A percentile compares a stretch with the other conserved stretches of the same genome.
These are phyloP conservation scores for Apis florea DNA, from an alignment of 1,140 invertebrate genomes.

Conservation along the genomic window DNA sequence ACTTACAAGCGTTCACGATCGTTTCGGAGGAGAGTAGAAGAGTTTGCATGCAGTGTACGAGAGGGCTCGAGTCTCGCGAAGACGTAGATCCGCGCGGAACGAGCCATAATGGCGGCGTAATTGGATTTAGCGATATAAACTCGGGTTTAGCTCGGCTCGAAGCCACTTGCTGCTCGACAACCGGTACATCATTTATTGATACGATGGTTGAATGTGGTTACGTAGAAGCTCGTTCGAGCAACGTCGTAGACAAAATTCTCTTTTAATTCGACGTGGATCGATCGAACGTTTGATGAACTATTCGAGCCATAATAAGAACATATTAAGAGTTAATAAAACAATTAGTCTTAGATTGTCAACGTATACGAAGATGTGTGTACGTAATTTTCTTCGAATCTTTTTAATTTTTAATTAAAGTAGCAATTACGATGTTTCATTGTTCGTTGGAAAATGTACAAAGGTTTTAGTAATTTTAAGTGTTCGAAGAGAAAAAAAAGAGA, in stretches of 20 bases:
- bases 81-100: constrained; percentile 6
- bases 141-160: constrained; percentile 11
- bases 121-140: constrained; percentile 42
- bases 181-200: background rate
- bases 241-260: background rate
- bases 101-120: constrained; percentile 26
- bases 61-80: background rate
- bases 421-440: too few relatives aligned
- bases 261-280: background rate
- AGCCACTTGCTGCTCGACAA: constrained; percentile 16
- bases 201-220: constrained; percentile 19
- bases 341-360: too few relatives aligned
- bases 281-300: constrained; percentile 6
- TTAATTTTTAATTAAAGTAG: too few relatives aligned
- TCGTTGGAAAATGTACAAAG: too few relatives aligned
- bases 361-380: too few relatives aligned
- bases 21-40: background rate
- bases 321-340: too few relatives aligned
- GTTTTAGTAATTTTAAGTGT: too few relatives aligned
- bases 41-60: background rate
- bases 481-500: too few relatives aligned
- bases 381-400: too few relatives aligned
- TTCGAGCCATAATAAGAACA: too few relatives aligned
- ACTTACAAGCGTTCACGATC: background rate
- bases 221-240: background rate